Conservation (phyloP, 2,113 vertebrate species). For the Lontra canadensis region DNA sequence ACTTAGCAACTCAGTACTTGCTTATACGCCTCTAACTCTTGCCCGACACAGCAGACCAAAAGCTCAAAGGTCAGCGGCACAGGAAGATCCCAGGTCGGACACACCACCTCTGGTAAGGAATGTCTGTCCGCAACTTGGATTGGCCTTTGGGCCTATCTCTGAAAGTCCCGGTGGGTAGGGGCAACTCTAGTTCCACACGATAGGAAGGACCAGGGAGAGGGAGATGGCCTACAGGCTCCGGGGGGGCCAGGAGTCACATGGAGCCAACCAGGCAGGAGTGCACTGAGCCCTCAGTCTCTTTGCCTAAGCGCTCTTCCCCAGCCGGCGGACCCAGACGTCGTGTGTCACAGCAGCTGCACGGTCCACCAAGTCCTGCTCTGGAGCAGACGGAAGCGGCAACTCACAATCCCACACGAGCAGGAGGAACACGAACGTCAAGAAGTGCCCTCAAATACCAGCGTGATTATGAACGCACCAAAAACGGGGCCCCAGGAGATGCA, state of each 20-base stretch:
- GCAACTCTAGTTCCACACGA: background rate
- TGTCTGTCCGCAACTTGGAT: background rate
- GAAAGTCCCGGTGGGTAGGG: background rate
- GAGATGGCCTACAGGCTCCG: background rate
- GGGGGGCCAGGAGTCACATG: background rate
- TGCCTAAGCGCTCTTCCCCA: background rate
- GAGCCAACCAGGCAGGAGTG: background rate
- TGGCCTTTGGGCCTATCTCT: background rate
- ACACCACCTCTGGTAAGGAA: background rate
- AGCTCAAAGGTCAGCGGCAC: background rate
- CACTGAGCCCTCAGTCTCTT: background rate
- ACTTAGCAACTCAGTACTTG: background rate
- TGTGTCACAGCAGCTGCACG: background rate
- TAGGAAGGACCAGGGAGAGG: background rate
- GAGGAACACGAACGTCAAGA: background rate
- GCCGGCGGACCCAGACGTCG: too few relatives aligned
- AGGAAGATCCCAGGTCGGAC: background rate
- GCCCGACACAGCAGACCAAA: background rate
- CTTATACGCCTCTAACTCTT: background rate
- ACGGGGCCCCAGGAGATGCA: fast-evolving
- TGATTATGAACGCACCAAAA: background rate
- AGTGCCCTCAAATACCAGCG: background rate
- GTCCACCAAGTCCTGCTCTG: background rate
- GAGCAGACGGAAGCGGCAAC: background rate
- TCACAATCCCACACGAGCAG: background rate